These are phyloP conservation scores for Eugnorisma glareosa DNA, from an alignment of 2,888 invertebrate genomes.

Conservation along the genomic window DNA sequence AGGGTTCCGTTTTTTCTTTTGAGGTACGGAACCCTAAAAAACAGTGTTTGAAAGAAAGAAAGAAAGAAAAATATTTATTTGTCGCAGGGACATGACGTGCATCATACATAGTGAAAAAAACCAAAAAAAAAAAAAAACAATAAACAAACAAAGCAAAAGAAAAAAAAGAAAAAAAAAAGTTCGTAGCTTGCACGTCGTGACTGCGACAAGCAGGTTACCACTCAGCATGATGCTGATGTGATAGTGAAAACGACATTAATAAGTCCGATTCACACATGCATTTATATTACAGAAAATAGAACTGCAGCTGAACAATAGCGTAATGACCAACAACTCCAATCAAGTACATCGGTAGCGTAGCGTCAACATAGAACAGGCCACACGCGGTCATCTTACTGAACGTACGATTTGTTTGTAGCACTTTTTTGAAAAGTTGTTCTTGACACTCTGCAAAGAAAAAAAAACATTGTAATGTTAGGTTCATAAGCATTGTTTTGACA, in stretches of 20 bases:
- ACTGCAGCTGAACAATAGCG: neutral
- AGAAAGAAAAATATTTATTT: too few species aligned
- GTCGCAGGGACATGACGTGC: too few species aligned
- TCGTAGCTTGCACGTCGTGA: too few species aligned
- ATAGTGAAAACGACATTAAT: neutral
- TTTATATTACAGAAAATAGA: neutral
- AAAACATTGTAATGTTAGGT: neutral
- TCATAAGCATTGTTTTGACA: neutral
- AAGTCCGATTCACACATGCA: neutral
- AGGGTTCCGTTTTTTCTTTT: too few species aligned
- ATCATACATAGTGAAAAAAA: too few species aligned
- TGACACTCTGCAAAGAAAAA: neutral
- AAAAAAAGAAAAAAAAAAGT: too few species aligned
- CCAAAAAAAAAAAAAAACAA: too few species aligned
- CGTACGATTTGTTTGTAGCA: neutral
- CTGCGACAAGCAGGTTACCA: too few species aligned
- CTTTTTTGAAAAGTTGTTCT: neutral
- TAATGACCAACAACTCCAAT: neutral
- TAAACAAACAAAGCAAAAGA: too few species aligned
- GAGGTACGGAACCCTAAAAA: too few species aligned
- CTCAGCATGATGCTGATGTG: neutral
- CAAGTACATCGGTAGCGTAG: neutral
- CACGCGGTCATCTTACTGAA: slow-evolving; percentile 3
- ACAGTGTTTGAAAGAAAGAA: too few species aligned
- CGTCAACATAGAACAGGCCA: neutral